Conservation (phyloP, 2,888 invertebrate species). For the Calliopum simillimum region DNA sequence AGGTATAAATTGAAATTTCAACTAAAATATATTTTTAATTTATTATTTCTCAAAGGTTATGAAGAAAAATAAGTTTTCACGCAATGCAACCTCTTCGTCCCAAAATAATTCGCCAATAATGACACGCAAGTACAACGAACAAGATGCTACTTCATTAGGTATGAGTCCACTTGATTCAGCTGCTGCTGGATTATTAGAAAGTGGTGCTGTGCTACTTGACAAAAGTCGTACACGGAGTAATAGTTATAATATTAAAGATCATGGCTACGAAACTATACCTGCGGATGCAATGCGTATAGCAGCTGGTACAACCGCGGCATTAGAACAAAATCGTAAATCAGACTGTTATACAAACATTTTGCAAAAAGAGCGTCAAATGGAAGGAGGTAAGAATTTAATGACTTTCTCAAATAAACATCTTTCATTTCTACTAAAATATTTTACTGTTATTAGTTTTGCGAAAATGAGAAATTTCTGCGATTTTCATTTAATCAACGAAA, state of each 20-base stretch:
- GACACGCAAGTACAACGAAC: slow-evolving; percentile 54
- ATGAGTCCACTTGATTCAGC: slow-evolving; percentile 58
- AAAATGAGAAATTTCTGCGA: slow-evolving; percentile 60
- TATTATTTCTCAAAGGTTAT: slow-evolving; percentile 57
- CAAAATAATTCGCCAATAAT: slow-evolving; percentile 63
- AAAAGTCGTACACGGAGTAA: slow-evolving; percentile 67
- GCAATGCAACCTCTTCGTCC: slow-evolving; percentile 59
- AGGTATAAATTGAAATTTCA: slow-evolving; percentile 71
- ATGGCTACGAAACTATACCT: slow-evolving; percentile 74
- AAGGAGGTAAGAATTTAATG: slow-evolving; percentile 52
- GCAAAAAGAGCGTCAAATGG: slow-evolving; percentile 63
- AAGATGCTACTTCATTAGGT: slow-evolving; percentile 48
- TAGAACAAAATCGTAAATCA: slow-evolving; percentile 64
- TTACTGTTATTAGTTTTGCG: slow-evolving; percentile 55
- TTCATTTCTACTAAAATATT: slow-evolving; percentile 23
- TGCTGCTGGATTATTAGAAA: slow-evolving; percentile 55
- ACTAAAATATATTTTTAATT: neutral
- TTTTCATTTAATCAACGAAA: slow-evolving; percentile 56
- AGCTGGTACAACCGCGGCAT: slow-evolving; percentile 39
- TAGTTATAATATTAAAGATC: slow-evolving; percentile 68
- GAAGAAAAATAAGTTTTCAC: slow-evolving; percentile 66
- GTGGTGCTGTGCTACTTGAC: slow-evolving; percentile 50
- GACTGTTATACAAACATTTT: slow-evolving; percentile 65
- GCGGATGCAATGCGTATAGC: slow-evolving; percentile 55
- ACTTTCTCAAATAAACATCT: neutral